These are phyloP conservation scores for Neria commutata DNA, from an alignment of 2,888 invertebrate species.

Conservation along the genomic window DNA sequence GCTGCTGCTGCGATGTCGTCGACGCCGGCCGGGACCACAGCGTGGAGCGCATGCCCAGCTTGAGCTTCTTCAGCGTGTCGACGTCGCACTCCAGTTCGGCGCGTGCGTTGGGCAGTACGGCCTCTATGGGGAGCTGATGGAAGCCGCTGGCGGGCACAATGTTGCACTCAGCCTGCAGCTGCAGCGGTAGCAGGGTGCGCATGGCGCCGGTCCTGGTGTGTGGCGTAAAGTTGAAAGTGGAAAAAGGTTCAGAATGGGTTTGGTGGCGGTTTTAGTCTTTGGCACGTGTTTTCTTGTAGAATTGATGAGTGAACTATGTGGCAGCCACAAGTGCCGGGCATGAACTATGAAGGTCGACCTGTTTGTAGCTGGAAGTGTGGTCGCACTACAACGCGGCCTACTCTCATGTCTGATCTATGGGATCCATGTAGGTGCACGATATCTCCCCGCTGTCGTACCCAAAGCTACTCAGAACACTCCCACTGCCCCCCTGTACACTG, in stretches of 20 bases:
- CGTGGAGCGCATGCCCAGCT: constrained; percentile 72
- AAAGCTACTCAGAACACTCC: constrained; percentile 37
- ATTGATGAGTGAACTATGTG: constrained; percentile 26
- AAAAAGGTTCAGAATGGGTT: constrained; percentile 38
- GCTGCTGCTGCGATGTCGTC: constrained; percentile 54
- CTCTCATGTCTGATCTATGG: constrained; percentile 57
- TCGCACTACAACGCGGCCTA: constrained; percentile 7
- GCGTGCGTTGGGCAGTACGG: constrained; percentile 43
- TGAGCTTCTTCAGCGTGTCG: constrained; percentile 75
- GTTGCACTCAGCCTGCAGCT: constrained; percentile 63
- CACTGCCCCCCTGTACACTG: constrained; percentile 13
- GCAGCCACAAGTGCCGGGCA: background rate
- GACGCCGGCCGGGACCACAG: constrained; percentile 71
- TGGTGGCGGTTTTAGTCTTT: background rate
- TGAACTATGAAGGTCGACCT: background rate
- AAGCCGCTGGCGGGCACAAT: constrained; percentile 46
- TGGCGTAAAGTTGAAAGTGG: constrained; percentile 21
- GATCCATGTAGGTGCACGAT: constrained; percentile 58
- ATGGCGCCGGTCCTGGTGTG: constrained; percentile 61
- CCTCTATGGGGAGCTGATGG: constrained; percentile 43
- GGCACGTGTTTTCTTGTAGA: background rate
- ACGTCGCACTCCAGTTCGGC: constrained; percentile 65
- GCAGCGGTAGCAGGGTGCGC: constrained; percentile 70
- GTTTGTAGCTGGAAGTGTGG: background rate
- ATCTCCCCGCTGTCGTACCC: constrained; percentile 54